These are phyloP conservation scores for Pollimyrus isidori DNA, from an alignment of 2,113 vertebrate genomes.

Conservation along the genomic window DNA sequence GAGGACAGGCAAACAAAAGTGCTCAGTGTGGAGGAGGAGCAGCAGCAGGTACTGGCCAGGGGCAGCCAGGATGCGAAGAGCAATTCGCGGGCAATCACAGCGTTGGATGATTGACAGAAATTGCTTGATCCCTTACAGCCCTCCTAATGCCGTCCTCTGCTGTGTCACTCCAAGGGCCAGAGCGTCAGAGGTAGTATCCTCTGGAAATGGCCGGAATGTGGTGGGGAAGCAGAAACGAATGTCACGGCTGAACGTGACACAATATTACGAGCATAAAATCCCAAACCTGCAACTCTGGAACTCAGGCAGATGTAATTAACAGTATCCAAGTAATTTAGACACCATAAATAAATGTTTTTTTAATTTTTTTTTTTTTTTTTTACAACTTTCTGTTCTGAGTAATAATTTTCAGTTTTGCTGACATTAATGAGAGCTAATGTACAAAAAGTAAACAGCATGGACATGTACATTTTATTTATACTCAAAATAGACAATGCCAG, in stretches of 20 bases:
- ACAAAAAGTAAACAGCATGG: background rate
- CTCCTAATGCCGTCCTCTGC: too few relatives aligned
- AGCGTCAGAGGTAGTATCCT: background rate
- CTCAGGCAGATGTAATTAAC: background rate
- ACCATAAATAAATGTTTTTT: background rate
- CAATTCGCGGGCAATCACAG: background rate
- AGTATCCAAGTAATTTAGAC: background rate
- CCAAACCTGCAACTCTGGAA: background rate
- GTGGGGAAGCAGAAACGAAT: background rate
- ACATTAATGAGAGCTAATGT: background rate
- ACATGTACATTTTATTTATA: background rate
- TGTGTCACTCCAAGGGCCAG: background rate
- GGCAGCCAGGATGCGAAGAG: conserved; percentile 6
- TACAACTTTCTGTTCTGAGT: background rate
- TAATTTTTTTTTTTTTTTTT: too few relatives aligned
- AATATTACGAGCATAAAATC: background rate
- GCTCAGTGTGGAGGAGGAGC: background rate
- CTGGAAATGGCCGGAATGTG: background rate
- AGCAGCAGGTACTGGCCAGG: background rate
- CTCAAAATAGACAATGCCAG: background rate
- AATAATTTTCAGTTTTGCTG: background rate
- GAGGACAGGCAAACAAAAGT: background rate
- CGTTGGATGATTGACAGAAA: background rate
- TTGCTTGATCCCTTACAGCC: background rate
- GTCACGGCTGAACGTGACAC: background rate